Conservation (phyloP, 2,888 invertebrate genomes). For the Embidobia sp. region DNA sequence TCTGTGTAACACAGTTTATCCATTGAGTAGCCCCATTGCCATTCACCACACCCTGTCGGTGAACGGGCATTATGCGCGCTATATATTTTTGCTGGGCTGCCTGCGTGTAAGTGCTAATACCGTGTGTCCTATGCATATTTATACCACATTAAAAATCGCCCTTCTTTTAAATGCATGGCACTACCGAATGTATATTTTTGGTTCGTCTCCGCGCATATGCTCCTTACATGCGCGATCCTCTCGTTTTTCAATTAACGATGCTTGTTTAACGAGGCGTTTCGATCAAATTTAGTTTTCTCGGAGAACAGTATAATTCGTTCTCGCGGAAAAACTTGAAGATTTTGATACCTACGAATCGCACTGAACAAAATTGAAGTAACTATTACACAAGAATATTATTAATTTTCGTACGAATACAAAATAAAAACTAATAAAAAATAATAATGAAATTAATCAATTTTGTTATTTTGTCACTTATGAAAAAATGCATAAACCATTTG, state of each 20-base stretch:
- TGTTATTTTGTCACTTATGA: too few species aligned
- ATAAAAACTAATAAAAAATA: too few species aligned
- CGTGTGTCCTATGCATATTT: conserved; percentile 80
- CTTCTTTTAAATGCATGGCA: conserved; percentile 70
- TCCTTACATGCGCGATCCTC: conserved; percentile 17
- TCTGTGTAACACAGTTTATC: conserved; percentile 82
- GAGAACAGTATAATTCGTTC: too few species aligned
- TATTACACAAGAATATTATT: too few species aligned
- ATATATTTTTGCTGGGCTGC: conserved; percentile 74
- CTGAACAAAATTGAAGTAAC: too few species aligned
- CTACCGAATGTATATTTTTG: conserved; percentile 45
- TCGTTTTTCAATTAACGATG: conserved; percentile 13
- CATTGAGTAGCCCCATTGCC: conserved; percentile 78
- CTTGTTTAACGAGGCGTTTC: neutral
- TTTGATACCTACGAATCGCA: too few species aligned
- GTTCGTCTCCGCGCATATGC: conserved; percentile 38
- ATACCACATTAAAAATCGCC: conserved; percentile 81
- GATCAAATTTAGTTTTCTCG: too few species aligned
- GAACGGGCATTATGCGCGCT: conserved; percentile 70
- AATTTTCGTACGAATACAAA: too few species aligned
- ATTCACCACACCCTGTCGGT: conserved; percentile 65
- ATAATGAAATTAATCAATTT: too few species aligned
- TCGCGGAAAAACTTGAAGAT: too few species aligned
- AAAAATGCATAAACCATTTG: too few species aligned
- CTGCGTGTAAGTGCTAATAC: conserved; percentile 80